Percentiles rank a stretch among this genome's conserved stretches.
phyloP scores from a whole-genome alignment of 2,888 invertebrate species.

The Cantharis nigra region DNA sequence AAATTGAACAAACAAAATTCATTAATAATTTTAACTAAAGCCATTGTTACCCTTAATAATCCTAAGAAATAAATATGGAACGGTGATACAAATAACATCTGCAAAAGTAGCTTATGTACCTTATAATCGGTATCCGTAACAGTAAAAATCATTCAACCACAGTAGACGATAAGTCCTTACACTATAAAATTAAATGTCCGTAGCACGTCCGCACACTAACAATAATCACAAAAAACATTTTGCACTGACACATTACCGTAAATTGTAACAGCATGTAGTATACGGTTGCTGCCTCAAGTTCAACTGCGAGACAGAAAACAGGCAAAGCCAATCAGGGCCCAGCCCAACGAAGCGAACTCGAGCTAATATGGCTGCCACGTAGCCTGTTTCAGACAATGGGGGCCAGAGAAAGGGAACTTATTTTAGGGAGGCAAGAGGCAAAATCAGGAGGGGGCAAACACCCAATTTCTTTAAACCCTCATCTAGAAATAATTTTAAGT shows the following conservation, averaged over 20 bases:
- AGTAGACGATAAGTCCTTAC: conserved; percentile 7
- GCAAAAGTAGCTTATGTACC: conserved; percentile 16
- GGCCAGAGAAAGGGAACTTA: conserved; percentile 55
- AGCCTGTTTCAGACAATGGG: conserved; percentile 52
- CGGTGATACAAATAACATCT: conserved; percentile 24
- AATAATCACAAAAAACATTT: conserved; percentile 45
- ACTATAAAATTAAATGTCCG: conserved; percentile 24
- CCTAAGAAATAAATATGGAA: conserved; percentile 25
- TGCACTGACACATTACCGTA: conserved; percentile 44
- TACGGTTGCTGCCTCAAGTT: conserved; percentile 45
- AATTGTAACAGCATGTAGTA: conserved; percentile 44
- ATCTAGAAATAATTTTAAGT: not conserved
- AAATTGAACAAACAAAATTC: conserved; percentile 55
- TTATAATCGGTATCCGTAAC: conserved; percentile 23
- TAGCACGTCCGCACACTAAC: conserved; percentile 42
- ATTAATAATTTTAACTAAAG: conserved; percentile 61
- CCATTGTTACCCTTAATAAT: conserved; percentile 46
- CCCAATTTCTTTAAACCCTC: conserved; percentile 48
- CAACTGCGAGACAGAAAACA: conserved; percentile 53
- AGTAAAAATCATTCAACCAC: conserved; percentile 15
- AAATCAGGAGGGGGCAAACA: conserved; percentile 47
- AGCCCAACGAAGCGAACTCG: conserved; percentile 55
- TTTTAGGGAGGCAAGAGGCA: conserved; percentile 46
- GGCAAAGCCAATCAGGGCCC: conserved; percentile 58
- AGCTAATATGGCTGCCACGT: conserved; percentile 59